Evolutionary conservation across 2,113 vertebrate genomes (phyloP).

Genomic region (Nematolebias whitei): DNA sequence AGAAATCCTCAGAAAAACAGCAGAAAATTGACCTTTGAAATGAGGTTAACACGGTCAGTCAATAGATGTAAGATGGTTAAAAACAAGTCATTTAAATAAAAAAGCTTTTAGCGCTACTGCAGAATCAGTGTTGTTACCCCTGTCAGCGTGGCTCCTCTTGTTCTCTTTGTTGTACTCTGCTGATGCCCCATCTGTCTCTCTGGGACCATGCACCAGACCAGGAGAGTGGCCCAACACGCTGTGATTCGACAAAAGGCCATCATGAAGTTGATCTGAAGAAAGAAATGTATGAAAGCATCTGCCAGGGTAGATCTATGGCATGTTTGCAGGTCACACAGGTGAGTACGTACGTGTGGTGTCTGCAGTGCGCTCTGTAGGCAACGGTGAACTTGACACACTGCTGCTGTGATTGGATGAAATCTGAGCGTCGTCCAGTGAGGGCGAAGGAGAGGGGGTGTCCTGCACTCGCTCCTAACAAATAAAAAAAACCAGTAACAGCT

Average conservation of each 20-base stretch:
- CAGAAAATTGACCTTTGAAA: slow-evolving; percentile 25
- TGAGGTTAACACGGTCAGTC: slow-evolving; percentile 7
- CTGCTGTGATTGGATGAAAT: slow-evolving; percentile 95
- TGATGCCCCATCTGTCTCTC: slow-evolving; percentile 89
- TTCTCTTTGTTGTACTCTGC: slow-evolving; percentile 89
- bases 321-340: background rate
- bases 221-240: slow-evolving; percentile 91
- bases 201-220: slow-evolving; percentile 84
- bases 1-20: slow-evolving; percentile 39
- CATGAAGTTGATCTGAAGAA: slow-evolving; percentile 87
- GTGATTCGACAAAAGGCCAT: slow-evolving; percentile 89
- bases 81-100: background rate
- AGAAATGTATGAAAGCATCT: background rate
- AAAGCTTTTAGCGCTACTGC: background rate
- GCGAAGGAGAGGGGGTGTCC: slow-evolving; percentile 93
- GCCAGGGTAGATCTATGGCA: too few species aligned
- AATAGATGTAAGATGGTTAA: slow-evolving; percentile 1
- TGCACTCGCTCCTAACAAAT: slow-evolving; percentile 87
- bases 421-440: slow-evolving; percentile 93
- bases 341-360: slow-evolving; percentile 89
- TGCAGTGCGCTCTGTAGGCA: slow-evolving; percentile 89
- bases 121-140: slow-evolving; percentile 77
- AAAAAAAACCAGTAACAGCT: slow-evolving; percentile 5
- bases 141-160: slow-evolving; percentile 89
- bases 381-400: slow-evolving; percentile 95